Base-by-base conservation (phyloP, 2,113 vertebrate genomes). In the Orientallactaga bullata region DNA sequence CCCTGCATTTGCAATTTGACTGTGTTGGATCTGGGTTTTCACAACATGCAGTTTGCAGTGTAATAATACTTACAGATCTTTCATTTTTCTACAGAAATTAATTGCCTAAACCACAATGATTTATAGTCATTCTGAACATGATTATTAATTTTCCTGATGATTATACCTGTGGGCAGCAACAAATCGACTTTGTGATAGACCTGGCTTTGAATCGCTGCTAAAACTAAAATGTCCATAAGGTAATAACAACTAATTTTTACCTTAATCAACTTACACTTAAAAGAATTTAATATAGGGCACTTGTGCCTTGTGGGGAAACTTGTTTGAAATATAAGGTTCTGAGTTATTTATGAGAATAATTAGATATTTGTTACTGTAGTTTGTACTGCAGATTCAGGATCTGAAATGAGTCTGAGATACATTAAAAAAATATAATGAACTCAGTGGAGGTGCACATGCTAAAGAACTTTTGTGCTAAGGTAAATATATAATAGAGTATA, bases 131-230 rank as follows among this genome's bases (percentile, higher is more conserved):
- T 98, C 98, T 97, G 98, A 98, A 99, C 98, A 98, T 99, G 98
- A 99, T 99, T 99, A 99, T 99, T 99, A 98, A 99, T 99, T 99
- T 99, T 99, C 98, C 98, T 98, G 98, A 98, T 99, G 98, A 99
- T 99, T 99, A 99, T 99, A 99, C 98, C 98, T 99, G 98, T 99
- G 99, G 99, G 99, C 98, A 96, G 98, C 97, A 98, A 98, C 98
- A 98, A 97, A 98, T 98, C 98, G 97, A 97, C 97, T 98, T 55
- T 97, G 96, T 98, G 98, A 98, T 98, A 98, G 97, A 98, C 98
- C 98, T 97, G 97, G 97, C 97, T 98, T 98, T 98, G 98, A 98
- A 99, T 99, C 98, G 97, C 98, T 98, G 97, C 97, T 98, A 98
- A 98, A 98, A 98, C 98, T 98, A 98, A 98, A 98, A 98, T 98